These are phyloP conservation scores for Diplodus puntazzo DNA, from an alignment of 2,797 vertebrate species.

Conservation along the genomic window DNA sequence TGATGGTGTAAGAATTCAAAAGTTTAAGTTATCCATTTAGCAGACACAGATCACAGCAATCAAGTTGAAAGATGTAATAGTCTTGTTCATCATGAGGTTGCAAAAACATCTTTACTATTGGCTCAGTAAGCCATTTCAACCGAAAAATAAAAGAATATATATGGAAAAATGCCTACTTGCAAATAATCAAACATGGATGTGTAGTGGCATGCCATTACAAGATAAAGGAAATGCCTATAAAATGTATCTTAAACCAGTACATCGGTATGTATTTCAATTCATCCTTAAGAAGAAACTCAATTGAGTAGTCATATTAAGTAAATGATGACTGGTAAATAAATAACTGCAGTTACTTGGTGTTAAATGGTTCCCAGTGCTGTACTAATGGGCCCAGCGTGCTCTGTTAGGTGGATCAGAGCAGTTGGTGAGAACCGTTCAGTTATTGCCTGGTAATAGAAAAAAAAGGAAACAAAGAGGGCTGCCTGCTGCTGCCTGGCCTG, in stretches of 20 bases:
- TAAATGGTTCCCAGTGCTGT: conserved; percentile 12
- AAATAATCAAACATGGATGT: background rate
- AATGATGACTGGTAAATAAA: conserved; percentile 15
- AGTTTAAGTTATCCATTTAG: background rate
- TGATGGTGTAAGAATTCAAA: background rate
- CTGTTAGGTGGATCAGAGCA: conserved; percentile 29
- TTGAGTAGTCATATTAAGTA: background rate
- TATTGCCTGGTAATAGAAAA: conserved; percentile 13
- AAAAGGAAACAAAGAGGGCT: conserved; percentile 9
- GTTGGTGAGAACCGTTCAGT: conserved; percentile 27
- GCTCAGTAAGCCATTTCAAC: too few species aligned
- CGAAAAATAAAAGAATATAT: background rate
- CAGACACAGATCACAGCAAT: background rate
- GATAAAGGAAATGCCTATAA: background rate
- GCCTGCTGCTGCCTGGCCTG: conserved; percentile 50
- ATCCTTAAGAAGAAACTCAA: background rate
- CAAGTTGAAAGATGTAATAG: background rate
- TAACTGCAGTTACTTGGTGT: conserved; percentile 15
- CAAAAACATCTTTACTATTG: background rate
- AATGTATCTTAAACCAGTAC: background rate
- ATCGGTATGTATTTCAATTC: background rate
- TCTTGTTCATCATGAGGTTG: background rate
- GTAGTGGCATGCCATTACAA: background rate
- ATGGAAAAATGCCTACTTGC: background rate
- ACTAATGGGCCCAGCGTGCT: conserved; percentile 8